Evolutionary conservation across 2,797 vertebrate species (phyloP), one percentile per base, ranked within the genome.

Genomic region (Erithacus rubecula): DNA sequence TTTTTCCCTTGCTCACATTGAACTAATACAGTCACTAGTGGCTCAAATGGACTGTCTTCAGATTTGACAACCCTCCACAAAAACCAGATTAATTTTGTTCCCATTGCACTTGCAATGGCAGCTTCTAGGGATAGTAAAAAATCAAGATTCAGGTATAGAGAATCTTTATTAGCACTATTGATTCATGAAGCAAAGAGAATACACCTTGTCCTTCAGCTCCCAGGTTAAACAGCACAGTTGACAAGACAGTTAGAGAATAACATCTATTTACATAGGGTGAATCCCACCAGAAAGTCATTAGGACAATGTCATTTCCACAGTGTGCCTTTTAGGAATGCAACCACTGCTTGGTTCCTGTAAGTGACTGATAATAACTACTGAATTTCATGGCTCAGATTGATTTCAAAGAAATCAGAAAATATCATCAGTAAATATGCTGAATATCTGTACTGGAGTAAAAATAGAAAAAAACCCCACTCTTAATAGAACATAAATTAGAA

Each of bases 181-280:
- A 94, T 84, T 96, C 74, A 93, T 1, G 5, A 93, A 76, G 68
- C 74, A 65, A 75, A 0, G 0, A 92, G 69, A 92, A 82, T 51
- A 89, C 79, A 94, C 72, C 92, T 94, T 76, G 56, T 69, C 72
- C 93, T 95, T 90, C 91, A 67, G 76, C 51, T 90, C 80, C 32
- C 83, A 82, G 15, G 49, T 81, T 96, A 92, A 90, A 89, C n/a
- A 87, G 56, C 85, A 93, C 4, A 47, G 67, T 37, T 90, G 82
- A 81, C 84, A 72, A 72, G 82, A 81, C 84, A 72, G 77, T 34
- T 83, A 29, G 59, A 92, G 44, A 93, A 43, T 76, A 89, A 86
- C 67, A 90, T 81, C 83, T 88, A 87, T 90, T 88, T 94, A 84
- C 59, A 32, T 12, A 1, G 32, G 63, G 32, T 59, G 44, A 88